Evolutionary conservation across 1,140 invertebrate genomes (phyloP), one percentile per base, ranked within the genome.

Genomic region (Wasmannia auropunctata): DNA sequence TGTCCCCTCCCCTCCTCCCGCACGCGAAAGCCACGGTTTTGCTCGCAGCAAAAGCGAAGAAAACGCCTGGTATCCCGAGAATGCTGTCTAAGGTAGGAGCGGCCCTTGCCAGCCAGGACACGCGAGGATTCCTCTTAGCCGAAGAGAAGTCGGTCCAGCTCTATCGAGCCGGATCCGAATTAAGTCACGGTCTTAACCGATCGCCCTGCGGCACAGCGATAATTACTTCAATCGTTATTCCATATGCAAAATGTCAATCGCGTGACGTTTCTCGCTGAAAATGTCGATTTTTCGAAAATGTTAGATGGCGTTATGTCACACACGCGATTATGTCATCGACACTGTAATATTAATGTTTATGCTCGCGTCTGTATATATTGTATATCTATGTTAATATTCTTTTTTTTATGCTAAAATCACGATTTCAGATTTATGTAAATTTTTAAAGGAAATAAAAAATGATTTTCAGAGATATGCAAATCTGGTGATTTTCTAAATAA

Each of bases 21-120:
- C 67, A 81, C 88, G 72, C 46, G 88, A 87, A 70, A 81, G 58
- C 75, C 75, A 80, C 63, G 79, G 49, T 87, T 81, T 84, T 86
- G 90, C 84, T 90, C 49, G 86, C 56, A 85, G 88, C 86, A 86
- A 91, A 91, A 91, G 87, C 83, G 63, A 91, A 91, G 87, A 87
- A 89, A 91, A 89, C 85, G 85, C 56, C 25, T 79, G 90, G 90
- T 91, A 91, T 91, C 87, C 81, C 54, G 70, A 74, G 90, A 91
- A 91, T 91, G 90, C 80, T 69, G 85, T 46, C 74, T 85, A 80
- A n/a, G 74, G 69, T 91, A 91, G 90, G 90, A 91, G 90, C 90
- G 90, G 90, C 90, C 60, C 54, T 91, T 63, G 84, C 72, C 69
- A 54, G 72, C 49, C 86, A 90, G 86, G 88, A 90, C 88, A 89